These are phyloP conservation scores for Atta colombica DNA, from an alignment of 1,140 invertebrate genomes.

Conservation along the genomic window DNA sequence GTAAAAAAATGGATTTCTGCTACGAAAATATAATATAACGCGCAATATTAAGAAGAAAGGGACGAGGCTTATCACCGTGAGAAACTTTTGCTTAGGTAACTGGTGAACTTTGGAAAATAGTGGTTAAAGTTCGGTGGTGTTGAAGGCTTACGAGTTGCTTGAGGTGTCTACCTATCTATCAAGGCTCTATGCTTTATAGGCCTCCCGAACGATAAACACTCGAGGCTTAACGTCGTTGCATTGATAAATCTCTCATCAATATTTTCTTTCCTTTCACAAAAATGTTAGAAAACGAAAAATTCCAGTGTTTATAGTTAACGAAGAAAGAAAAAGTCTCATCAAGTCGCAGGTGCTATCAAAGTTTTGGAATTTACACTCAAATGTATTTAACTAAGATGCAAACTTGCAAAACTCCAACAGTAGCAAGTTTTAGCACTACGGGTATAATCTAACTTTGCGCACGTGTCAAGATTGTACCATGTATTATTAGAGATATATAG, in stretches of 20 bases:
- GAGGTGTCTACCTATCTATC: conserved; percentile 49
- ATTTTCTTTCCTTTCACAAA: neutral
- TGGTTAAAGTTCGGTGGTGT: conserved; percentile 38
- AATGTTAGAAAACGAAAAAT: neutral
- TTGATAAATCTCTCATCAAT: neutral
- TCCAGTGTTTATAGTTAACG: neutral
- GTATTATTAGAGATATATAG: conserved; percentile 69
- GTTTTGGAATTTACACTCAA: conserved; percentile 46
- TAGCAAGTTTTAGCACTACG: conserved; percentile 42
- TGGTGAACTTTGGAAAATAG: conserved; percentile 22
- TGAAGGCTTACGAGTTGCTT: conserved; percentile 35
- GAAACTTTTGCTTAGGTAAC: conserved; percentile 42
- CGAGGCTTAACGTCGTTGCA: conserved; percentile 32
- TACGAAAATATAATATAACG: conserved; percentile 18
- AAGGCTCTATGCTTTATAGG: conserved; percentile 41
- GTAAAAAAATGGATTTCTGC: neutral
- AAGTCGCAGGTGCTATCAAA: conserved; percentile 30
- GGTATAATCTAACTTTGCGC: conserved; percentile 74
- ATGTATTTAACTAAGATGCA: conserved; percentile 48
- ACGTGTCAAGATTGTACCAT: conserved; percentile 69
- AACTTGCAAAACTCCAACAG: conserved; percentile 54
- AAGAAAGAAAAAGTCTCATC: conserved; percentile 22
- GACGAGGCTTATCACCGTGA: neutral
- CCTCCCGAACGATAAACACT: conserved; percentile 55
- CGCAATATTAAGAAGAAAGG: conserved; percentile 41